Evolutionary conservation across 2,888 invertebrate genomes (phyloP), one percentile per base, ranked within the genome.

Genomic region (Ectemnius cavifrons): DNA sequence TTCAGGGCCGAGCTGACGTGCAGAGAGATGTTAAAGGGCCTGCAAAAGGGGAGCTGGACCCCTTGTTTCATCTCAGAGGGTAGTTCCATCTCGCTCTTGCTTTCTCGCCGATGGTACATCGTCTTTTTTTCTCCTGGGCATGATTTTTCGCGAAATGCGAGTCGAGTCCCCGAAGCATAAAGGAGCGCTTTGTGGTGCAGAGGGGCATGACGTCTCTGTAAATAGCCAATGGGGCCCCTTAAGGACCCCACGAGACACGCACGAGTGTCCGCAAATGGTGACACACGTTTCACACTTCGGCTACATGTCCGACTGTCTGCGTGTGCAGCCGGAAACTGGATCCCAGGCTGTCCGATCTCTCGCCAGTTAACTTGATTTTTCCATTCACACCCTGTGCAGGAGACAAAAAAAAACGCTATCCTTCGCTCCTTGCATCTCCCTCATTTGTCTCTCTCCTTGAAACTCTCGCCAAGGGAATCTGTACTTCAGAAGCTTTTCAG

Each of bases 121-220:
- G 37, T 37, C 37, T 37, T 37, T 37, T 37, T 37, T 61, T 47
- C 37, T 37, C 11, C 6, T 56, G 28, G 23, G 14, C 11, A 46
- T 18, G 60, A 62, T 75, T 77, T 82, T 82, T 82, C 77, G 77
- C 77, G 76, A 78, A 82, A 82, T 80, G 80, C 73, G 80, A 75
- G 73, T 76, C 70, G 75, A 47, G 46, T 37, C 57, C 11, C 65
- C 28, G 63, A 37, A 1, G 56, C 57, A 73, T 75, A 79, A 76
- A 68, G 69, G 65, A 62, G 65, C 47, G 64, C 74, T 71, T 78
- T 80, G 70, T 74, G 37, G 60, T 27, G 27, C 65, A 47, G 45
- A 70, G 77, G 78, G 79, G 66, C 73, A 70, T 47, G 68, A 63
- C 63, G 52, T 64, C 61, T 71, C 67, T 67, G 78, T 73, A 76